Conservation (phyloP, 2,113 vertebrate genomes). For the Atractosteus spatula region DNA sequence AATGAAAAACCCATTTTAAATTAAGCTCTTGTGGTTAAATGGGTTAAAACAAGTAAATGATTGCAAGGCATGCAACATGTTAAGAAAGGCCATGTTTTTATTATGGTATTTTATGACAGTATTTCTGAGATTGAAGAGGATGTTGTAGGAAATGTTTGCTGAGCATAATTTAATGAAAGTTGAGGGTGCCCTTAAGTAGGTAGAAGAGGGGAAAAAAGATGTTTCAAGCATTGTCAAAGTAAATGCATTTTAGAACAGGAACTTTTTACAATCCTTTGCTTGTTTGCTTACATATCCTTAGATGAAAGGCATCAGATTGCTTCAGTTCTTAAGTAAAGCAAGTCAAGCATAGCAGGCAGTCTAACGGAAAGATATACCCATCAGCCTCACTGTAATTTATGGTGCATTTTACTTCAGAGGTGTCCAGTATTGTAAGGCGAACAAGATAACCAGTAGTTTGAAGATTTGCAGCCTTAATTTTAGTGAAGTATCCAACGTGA, state of each 20-base stretch:
- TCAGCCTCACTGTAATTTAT: neutral
- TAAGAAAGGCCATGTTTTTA: too few relatives aligned
- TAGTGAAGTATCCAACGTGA: neutral
- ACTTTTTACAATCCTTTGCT: neutral
- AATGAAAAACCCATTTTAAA: too few relatives aligned
- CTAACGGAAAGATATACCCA: conserved; percentile 1
- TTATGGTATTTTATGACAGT: too few relatives aligned
- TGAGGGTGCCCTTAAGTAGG: too few relatives aligned
- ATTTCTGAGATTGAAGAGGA: too few relatives aligned
- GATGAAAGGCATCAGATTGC: conserved; percentile 13
- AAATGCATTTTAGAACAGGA: neutral
- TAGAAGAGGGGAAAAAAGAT: too few relatives aligned
- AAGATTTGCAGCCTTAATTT: neutral
- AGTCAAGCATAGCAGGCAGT: conserved; percentile 3
- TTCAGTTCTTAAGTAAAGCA: conserved; percentile 12
- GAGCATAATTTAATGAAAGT: too few relatives aligned
- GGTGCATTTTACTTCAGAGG: neutral
- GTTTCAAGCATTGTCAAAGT: neutral
- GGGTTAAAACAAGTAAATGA: too few relatives aligned
- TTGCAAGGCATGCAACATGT: too few relatives aligned
- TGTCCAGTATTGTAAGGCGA: neutral
- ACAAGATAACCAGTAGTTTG: neutral
- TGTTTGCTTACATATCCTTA: neutral
- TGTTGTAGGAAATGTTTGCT: too few relatives aligned
- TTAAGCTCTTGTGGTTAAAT: too few relatives aligned